These are phyloP conservation scores for Oncorhynchus tshawytscha DNA, from an alignment of 2,113 vertebrate species.

Conservation along the genomic window DNA sequence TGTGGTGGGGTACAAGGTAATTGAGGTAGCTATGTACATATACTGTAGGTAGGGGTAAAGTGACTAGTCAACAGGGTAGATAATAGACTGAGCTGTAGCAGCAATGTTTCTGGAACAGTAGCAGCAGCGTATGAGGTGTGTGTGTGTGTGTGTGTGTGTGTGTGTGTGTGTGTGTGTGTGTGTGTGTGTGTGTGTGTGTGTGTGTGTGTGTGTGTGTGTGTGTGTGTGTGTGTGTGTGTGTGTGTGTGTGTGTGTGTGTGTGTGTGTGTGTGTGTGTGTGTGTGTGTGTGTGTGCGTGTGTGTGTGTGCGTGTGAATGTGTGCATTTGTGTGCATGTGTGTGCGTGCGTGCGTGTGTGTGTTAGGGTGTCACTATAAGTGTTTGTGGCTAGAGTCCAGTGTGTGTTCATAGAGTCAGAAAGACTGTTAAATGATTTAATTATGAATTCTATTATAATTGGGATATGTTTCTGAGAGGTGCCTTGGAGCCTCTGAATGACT, in stretches of 20 bases:
- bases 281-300: not conserved
- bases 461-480: slow-evolving; percentile 54
- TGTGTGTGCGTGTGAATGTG: too few species aligned
- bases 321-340: not conserved
- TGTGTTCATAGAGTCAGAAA: not conserved
- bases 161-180: not conserved
- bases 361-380: not conserved
- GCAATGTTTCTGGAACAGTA: too few species aligned
- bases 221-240: too few species aligned
- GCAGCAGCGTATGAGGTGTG: too few species aligned
- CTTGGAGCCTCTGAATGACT: slow-evolving; percentile 46
- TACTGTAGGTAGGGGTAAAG: too few species aligned
- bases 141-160: not conserved
- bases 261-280: not conserved
- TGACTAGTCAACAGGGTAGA: too few species aligned
- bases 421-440: slow-evolving; percentile 22
- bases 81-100: too few species aligned
- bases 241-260: too few species aligned
- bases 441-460: slow-evolving; percentile 59
- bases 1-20: too few species aligned
- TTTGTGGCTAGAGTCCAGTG: not conserved
- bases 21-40: too few species aligned
- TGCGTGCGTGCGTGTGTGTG: slow-evolving; percentile 1
- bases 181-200: too few species aligned
- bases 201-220: too few species aligned